Evolutionary conservation across 2,113 vertebrate species (phyloP), one percentile per base, ranked within the genome.

Genomic region (Otocyon megalotis): DNA sequence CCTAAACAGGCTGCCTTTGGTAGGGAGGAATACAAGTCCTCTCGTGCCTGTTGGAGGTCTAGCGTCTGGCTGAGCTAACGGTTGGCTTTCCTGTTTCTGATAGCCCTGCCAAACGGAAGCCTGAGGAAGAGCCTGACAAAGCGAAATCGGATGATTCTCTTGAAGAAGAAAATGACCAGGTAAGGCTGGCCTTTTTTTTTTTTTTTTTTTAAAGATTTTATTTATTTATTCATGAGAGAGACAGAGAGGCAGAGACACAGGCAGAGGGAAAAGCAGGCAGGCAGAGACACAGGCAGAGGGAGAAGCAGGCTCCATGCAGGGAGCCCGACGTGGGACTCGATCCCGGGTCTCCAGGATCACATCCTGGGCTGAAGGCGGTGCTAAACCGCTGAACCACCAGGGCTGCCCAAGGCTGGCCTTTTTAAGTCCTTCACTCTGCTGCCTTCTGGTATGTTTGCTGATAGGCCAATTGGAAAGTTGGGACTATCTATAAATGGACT

Each of bases 71-170:
- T 1, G 32, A 85, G 50, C 85, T 98, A 82, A 98, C 1, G 0
- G 17, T 69, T 13, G 32, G n/a, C 83, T 50, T 93, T 24, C 8
- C 79, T 53, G 5, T 96, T 24, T 93, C 87, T 84, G 79, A 93
- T 71, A 98, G 98, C 67, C 83, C 96, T 63, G 74, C 92, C n/a
- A 98, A 98, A 71, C 95, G 97, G 84, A 98, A 97, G 60, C 90
- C 98, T 0, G 80, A 76, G n/a, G 96, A 97, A 24, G 98, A 97
- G 3, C 32, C 62, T 17, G 96, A 83, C 30, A 87, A 60, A 32
- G 14, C 16, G 12, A 69, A 53, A 37, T 3, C 37, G 0, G 95
- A 96, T 0, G 92, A 97, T 3, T 60, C 86, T 32, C 35, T 37
- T 9, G 96, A 97, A 13, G 94, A 97, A 67, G 96, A 97, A 1